phyloP scores from a whole-genome alignment of 2,888 invertebrate species.

The Rotaria macrura region DNA sequence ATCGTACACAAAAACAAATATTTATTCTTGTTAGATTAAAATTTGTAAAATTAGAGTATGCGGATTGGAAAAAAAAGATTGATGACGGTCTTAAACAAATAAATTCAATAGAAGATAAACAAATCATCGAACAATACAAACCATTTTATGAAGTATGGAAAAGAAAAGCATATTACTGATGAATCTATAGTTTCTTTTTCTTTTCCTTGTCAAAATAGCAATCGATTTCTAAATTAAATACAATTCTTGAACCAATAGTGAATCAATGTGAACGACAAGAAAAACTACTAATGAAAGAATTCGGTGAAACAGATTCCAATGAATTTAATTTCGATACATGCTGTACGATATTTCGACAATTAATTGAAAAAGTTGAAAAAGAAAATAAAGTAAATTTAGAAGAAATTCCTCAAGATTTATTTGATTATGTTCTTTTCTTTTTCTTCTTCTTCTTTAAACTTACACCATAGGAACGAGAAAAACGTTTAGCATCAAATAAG shows the following conservation, averaged over 20 bases:
- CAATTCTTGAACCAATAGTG: neutral
- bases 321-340: conserved; percentile 15
- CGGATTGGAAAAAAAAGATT: neutral
- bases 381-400: neutral
- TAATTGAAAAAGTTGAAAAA: neutral
- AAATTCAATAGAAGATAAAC: neutral
- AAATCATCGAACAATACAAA: neutral
- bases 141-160: neutral
- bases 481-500: neutral
- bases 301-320: neutral
- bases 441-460: neutral
- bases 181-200: no score
- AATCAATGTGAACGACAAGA: neutral
- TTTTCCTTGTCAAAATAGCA: neutral
- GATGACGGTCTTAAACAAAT: conserved; percentile 10
- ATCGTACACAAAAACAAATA: neutral
- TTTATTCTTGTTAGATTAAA: neutral
- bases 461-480: neutral
- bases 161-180: neutral
- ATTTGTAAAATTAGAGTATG: neutral
- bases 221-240: neutral
- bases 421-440: neutral
- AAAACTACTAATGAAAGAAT: neutral
- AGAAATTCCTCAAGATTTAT: no score
- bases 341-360: neutral